These are phyloP conservation scores for Stegophylla sp. DNA, from an alignment of 2,888 invertebrate genomes.

Conservation along the genomic window DNA sequence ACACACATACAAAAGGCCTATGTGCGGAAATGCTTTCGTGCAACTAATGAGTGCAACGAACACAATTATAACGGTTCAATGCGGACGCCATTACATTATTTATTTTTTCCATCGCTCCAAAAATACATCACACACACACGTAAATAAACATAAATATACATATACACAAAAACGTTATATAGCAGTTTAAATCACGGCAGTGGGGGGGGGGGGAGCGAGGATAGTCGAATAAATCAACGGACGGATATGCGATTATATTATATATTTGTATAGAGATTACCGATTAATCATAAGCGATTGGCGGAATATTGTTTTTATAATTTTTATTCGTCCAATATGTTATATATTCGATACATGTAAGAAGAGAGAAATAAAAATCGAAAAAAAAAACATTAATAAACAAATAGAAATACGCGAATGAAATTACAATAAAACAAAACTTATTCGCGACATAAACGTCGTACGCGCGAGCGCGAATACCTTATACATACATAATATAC, in stretches of 20 bases:
- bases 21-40: background rate
- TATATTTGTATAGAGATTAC: background rate
- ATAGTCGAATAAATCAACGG: background rate
- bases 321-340: too few relatives aligned
- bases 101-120: background rate
- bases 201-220: too few relatives aligned
- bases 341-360: too few relatives aligned
- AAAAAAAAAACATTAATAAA: too few relatives aligned
- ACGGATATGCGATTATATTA: background rate
- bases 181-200: background rate
- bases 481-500: too few relatives aligned
- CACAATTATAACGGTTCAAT: constrained; percentile 34
- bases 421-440: too few relatives aligned
- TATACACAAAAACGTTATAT: background rate
- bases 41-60: constrained; percentile 24
- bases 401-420: too few relatives aligned
- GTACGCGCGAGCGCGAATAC: too few relatives aligned
- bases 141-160: too few relatives aligned
- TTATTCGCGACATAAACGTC: too few relatives aligned
- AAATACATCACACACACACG: background rate
- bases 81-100: constrained; percentile 33
- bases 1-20: background rate
- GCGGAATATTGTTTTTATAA: too few relatives aligned
- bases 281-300: constrained; percentile 16
- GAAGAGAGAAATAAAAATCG: too few relatives aligned